These are phyloP conservation scores for Colletes latitarsis DNA, from an alignment of 1,140 invertebrate genomes.

Conservation along the genomic window DNA sequence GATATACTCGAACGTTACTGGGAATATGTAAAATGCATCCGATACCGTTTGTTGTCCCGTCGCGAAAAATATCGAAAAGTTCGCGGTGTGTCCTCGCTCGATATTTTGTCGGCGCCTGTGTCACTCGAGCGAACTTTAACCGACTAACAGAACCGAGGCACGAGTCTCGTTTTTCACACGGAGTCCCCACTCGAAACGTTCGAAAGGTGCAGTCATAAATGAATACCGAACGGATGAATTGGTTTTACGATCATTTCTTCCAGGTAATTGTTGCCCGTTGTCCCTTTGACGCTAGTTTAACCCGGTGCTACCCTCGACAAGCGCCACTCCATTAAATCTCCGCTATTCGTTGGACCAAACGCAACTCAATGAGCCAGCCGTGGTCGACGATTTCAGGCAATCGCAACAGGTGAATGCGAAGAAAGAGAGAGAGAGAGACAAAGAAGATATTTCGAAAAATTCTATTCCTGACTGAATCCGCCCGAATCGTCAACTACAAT, in stretches of 20 bases:
- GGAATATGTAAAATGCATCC: neutral
- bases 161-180: slow-evolving; percentile 41
- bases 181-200: slow-evolving; percentile 19
- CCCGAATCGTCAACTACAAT: too few species aligned
- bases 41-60: too few species aligned
- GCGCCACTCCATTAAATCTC: slow-evolving; percentile 20
- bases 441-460: slow-evolving; percentile 14
- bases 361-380: neutral
- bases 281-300: slow-evolving; percentile 3
- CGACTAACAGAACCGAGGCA: slow-evolving; percentile 25
- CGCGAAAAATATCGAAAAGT: neutral
- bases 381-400: neutral
- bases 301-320: slow-evolving; percentile 1
- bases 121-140: neutral
- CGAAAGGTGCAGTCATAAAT: slow-evolving; percentile 44
- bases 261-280: slow-evolving; percentile 44
- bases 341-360: neutral
- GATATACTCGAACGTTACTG: neutral
- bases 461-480: neutral
- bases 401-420: neutral
- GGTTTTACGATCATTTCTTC: slow-evolving; percentile 47
- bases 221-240: slow-evolving; percentile 23
- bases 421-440: too few species aligned
- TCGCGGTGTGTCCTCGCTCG: neutral
- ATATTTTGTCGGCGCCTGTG: slow-evolving; percentile 4